Percentiles rank a stretch among this genome's conserved stretches.
phyloP scores from a whole-genome alignment of 2,888 invertebrate species.

The Volucella inflata region DNA sequence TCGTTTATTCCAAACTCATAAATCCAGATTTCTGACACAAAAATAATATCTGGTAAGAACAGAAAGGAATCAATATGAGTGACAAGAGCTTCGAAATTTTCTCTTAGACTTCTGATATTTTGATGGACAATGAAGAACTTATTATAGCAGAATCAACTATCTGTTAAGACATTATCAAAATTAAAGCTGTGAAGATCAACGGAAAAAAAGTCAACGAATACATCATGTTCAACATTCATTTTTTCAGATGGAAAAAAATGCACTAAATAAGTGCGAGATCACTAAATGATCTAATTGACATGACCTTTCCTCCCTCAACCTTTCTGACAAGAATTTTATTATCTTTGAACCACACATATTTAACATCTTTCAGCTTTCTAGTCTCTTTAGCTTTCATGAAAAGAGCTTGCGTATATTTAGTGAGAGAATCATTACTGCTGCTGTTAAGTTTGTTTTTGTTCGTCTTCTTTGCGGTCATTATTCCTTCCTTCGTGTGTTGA shows the following conservation, averaged over 20 bases:
- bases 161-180: not conserved
- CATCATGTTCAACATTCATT: no score
- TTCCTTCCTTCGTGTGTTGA: conserved; percentile 2
- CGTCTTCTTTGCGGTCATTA: no score
- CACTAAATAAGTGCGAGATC: conserved; percentile 18
- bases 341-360: no score
- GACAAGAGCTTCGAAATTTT: conserved; percentile 17
- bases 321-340: conserved; percentile 8
- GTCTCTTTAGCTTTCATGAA: no score
- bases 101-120: no score
- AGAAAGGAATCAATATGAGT: conserved; percentile 31
- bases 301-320: conserved; percentile 11
- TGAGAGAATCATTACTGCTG: conserved; percentile 13
- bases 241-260: no score
- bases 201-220: not conserved
- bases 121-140: conserved; percentile 30
- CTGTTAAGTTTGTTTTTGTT: no score
- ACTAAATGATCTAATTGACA: conserved; percentile 20
- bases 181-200: not conserved
- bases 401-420: conserved; percentile 14
- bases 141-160: conserved; percentile 10
- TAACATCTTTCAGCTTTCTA: no score
- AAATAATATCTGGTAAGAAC: conserved; percentile 26
- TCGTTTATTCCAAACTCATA: no score
- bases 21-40: conserved; percentile 40